A percentile compares a stretch with the other conserved stretches of the same genome.
Conservation (phyloP, 2,888 invertebrate genomes). For the Spilarctia lutea region DNA sequence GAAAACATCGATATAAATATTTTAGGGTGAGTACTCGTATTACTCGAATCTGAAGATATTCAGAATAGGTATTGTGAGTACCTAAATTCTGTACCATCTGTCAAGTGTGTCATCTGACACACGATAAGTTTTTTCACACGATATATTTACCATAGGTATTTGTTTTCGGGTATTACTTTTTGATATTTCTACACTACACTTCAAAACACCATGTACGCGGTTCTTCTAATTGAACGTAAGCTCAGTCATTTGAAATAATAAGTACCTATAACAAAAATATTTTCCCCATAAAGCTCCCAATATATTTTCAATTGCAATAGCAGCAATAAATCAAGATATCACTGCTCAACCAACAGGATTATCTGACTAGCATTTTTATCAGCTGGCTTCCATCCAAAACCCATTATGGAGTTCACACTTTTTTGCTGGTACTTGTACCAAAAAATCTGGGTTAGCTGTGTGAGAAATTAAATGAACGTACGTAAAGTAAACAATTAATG, state of each 20-base stretch:
- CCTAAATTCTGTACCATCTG: background rate
- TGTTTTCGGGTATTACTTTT: too few relatives aligned
- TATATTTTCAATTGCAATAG: conserved; percentile 35
- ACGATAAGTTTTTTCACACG: background rate
- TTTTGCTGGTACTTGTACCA: conserved; percentile 42
- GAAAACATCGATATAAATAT: background rate
- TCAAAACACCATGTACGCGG: background rate
- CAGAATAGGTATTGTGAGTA: background rate
- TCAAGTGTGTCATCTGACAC: background rate
- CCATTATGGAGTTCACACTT: conserved; percentile 59
- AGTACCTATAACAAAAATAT: background rate
- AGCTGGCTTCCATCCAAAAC: conserved; percentile 59
- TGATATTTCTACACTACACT: too few relatives aligned
- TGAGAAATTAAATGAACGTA: conserved; percentile 18
- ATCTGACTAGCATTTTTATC: conserved; percentile 51
- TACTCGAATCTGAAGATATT: background rate
- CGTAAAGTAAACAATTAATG: conserved; percentile 8
- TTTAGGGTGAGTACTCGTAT: background rate
- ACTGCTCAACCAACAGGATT: conserved; percentile 49
- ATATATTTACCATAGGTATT: too few relatives aligned
- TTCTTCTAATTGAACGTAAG: background rate
- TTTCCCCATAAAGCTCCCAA: background rate
- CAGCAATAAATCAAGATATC: conserved; percentile 51
- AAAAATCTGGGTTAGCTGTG: conserved; percentile 20
- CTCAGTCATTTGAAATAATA: conserved; percentile 3